A percentile compares a stretch with the other conserved stretches of the same genome.
Conservation (phyloP, 2,113 vertebrate species). For the Trogon melanurus region DNA sequence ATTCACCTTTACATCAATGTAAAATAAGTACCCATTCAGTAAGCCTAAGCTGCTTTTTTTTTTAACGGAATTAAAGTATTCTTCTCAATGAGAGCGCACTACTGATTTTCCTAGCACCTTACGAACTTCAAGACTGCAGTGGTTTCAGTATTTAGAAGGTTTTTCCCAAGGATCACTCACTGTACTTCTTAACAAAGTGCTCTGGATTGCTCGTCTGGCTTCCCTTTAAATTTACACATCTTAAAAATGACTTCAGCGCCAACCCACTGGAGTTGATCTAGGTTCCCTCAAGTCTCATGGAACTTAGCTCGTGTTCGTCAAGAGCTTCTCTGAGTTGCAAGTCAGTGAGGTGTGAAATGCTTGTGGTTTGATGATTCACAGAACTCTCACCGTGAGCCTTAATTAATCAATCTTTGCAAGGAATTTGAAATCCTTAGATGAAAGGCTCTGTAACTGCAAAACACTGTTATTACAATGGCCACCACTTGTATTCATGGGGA, state of each 20-base stretch:
- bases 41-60: neutral
- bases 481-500: constrained; percentile 19
- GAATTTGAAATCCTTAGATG: constrained; percentile 69
- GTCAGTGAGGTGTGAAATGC: constrained; percentile 73
- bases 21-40: neutral
- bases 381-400: constrained; percentile 64
- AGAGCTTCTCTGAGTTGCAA: constrained; percentile 68
- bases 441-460: constrained; percentile 53
- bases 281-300: constrained; percentile 65
- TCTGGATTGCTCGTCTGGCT: constrained; percentile 51
- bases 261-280: constrained; percentile 58
- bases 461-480: constrained; percentile 46
- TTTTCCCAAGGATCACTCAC: neutral
- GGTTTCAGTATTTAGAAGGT: neutral
- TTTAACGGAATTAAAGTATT: neutral
- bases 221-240: constrained; percentile 58
- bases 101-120: neutral
- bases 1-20: neutral
- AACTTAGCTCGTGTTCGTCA: constrained; percentile 59
- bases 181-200: neutral
- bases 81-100: neutral
- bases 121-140: neutral
- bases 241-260: constrained; percentile 56
- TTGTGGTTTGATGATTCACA: constrained; percentile 70
- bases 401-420: constrained; percentile 70